Evolutionary conservation across 2,888 invertebrate species (phyloP).

Genomic region (Pocota personata): DNA sequence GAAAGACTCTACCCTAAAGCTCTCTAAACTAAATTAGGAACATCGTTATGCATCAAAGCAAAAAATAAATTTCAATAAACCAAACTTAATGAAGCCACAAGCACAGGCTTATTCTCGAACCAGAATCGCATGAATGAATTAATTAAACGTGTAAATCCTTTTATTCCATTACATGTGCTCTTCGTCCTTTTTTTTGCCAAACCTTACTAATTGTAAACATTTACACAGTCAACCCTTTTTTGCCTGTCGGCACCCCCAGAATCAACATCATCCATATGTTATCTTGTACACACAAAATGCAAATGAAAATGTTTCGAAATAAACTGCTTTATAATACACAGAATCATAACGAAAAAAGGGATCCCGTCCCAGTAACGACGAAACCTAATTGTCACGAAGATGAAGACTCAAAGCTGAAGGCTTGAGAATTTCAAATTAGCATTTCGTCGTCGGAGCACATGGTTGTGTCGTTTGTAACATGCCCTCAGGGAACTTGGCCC

Average conservation of each 20-base stretch:
- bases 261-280: conserved; percentile 19
- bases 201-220: conserved; percentile 57
- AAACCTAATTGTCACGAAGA: conserved; percentile 6
- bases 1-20: neutral
- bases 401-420: conserved; percentile 15
- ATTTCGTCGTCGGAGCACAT: conserved; percentile 15
- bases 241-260: neutral
- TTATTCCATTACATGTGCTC: conserved; percentile 27
- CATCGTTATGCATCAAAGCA: neutral
- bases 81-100: conserved; percentile 34
- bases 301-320: conserved; percentile 46
- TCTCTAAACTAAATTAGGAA: neutral
- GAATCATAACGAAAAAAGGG: conserved; percentile 7
- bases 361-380: neutral
- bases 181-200: neutral
- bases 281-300: conserved; percentile 30
- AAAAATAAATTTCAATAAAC: conserved; percentile 29
- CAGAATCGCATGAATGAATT: conserved; percentile 20
- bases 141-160: conserved; percentile 53
- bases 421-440: conserved; percentile 46
- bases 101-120: neutral
- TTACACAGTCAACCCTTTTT: conserved; percentile 36
- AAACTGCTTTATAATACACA: conserved; percentile 47
- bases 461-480: conserved; percentile 16
- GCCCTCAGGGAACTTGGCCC: neutral